Evolutionary conservation across 1,140 invertebrate genomes (phyloP).

Genomic region (Agrypnia vestita): DNA sequence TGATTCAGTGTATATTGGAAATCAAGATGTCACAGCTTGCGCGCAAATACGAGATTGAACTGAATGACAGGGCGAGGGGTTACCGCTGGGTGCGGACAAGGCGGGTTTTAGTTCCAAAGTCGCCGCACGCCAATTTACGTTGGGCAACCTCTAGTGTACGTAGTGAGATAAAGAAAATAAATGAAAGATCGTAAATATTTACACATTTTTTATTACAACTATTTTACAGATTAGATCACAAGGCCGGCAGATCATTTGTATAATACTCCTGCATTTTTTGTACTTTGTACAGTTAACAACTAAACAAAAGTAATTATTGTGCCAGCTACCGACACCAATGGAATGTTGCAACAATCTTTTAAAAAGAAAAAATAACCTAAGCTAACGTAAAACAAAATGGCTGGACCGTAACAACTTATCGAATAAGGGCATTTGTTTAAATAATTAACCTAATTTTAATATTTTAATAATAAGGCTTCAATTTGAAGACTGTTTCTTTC

Average conservation of each 20-base stretch:
- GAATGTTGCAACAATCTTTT: slow-evolving; percentile 26
- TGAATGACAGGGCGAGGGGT: too few species aligned
- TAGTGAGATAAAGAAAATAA: too few species aligned
- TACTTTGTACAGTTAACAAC: slow-evolving; percentile 33
- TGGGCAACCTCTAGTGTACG: too few species aligned
- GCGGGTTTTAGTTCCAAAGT: too few species aligned
- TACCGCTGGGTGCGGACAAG: too few species aligned
- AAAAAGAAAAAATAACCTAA: slow-evolving; percentile 23
- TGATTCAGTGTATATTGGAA: too few species aligned
- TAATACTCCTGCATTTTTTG: slow-evolving; percentile 35
- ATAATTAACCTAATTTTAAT: too few species aligned
- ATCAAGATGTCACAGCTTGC: too few species aligned
- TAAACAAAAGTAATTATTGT: slow-evolving; percentile 16
- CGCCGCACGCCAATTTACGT: too few species aligned
- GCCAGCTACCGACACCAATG: slow-evolving; percentile 8
- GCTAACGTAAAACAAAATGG: slow-evolving; percentile 19
- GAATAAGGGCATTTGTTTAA: not conserved
- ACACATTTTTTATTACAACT: slow-evolving; percentile 13
- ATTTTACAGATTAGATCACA: slow-evolving; percentile 25
- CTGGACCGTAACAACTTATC: slow-evolving; percentile 28
- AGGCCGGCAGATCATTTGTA: not conserved
- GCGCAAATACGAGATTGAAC: too few species aligned
- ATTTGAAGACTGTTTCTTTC: too few species aligned
- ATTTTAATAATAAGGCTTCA: too few species aligned
- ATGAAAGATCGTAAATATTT: not conserved